These are phyloP conservation scores for Bos taurus DNA, from an alignment of 2,113 vertebrate genomes.

Conservation along the genomic window ARS-UCD2.0 NC_037330.1:51460001-51460500, in stretches of 20 bases:
- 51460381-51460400: background rate
- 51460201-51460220: background rate
- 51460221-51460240: background rate
- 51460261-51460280: background rate
- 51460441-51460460: background rate
- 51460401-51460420: rapidly evolving
- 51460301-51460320: background rate
- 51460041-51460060: background rate
- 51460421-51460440: background rate
- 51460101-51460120: background rate
- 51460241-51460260: background rate
- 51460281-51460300: background rate
- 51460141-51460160: background rate
- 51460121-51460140: background rate
- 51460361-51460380: too few species aligned
- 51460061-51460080: background rate
- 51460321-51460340: background rate
- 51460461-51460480: background rate
- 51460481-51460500: background rate
- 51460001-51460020: background rate
- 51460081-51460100: background rate
- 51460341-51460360: background rate
- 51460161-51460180: background rate
- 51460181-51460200: background rate
- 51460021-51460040: background rate